Evolutionary conservation across 2,888 invertebrate species (phyloP).

Genomic region (Hybos culiciformis): DNA sequence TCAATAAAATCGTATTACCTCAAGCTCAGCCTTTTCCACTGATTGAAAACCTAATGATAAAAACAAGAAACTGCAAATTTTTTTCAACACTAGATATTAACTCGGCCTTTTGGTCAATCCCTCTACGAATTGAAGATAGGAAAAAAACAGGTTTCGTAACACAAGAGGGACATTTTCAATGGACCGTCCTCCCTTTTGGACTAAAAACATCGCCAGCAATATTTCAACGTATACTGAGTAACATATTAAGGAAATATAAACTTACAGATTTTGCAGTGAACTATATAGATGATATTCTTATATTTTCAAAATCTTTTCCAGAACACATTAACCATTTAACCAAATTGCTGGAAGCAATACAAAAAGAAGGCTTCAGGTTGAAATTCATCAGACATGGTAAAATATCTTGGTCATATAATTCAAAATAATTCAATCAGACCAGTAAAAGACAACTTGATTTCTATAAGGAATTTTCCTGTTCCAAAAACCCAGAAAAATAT

Average conservation of each 20-base stretch:
- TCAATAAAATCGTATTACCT: slow-evolving; percentile 14
- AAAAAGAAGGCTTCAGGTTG: slow-evolving; percentile 14
- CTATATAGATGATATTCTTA: slow-evolving; percentile 15
- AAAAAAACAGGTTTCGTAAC: slow-evolving; percentile 15
- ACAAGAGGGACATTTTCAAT: slow-evolving; percentile 16
- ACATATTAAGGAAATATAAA: slow-evolving; percentile 14
- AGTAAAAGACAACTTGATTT: slow-evolving; percentile 9
- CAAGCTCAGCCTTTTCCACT: slow-evolving; percentile 16
- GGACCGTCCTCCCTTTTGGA: slow-evolving; percentile 15
- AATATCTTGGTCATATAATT: slow-evolving; percentile 16
- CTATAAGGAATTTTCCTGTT: slow-evolving; percentile 13
- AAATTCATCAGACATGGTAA: slow-evolving; percentile 10
- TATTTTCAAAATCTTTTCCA: slow-evolving; percentile 12
- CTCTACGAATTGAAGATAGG: slow-evolving; percentile 13
- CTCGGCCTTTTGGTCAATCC: slow-evolving; percentile 15
- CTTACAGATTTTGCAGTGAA: slow-evolving; percentile 13
- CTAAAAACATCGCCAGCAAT: slow-evolving; percentile 14
- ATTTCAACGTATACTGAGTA: slow-evolving; percentile 15
- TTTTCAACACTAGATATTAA: slow-evolving; percentile 12
- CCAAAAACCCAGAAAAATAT: slow-evolving; percentile 12
- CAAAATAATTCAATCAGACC: slow-evolving; percentile 12
- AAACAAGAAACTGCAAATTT: slow-evolving; percentile 7
- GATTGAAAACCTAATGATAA: background rate
- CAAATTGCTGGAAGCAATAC: slow-evolving; percentile 13
- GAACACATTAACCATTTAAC: slow-evolving; percentile 6